Evolutionary conservation across 2,797 vertebrate species (phyloP), one percentile per base, ranked within the genome.

Genomic region (Balearica regulorum): DNA sequence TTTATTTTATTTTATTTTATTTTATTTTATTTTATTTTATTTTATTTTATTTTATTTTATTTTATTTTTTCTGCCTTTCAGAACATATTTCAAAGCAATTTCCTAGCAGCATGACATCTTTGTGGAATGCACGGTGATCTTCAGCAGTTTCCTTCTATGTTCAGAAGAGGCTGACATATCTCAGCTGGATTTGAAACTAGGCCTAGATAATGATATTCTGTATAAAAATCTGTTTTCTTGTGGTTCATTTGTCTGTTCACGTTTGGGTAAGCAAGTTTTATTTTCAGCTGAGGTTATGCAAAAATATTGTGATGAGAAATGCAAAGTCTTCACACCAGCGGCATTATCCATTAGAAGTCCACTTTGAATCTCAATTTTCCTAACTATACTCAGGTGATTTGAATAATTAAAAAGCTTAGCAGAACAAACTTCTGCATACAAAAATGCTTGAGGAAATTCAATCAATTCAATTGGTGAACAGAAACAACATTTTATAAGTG

Each of bases 271-370:
- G 85, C 72, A 69, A n/a, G 39, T 57, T 77, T 71, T 77, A 65
- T 94, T 89, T 94, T 70, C 86, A 89, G 68, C 57, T 49, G 75
- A 89, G 60, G 15, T 75, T 95, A 77, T 83, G 49, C 37, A 90
- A 84, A 94, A 80, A n/a, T 41, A 92, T 22, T 91, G 46, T 87
- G 71, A 80, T 90, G 76, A 95, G 70, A 89, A 94, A 90, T 13
- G 39, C 68, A 78, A 62, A 46, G 12, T 55, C 60, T 90, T 95
- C 44, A 43, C 41, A 44, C 31, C 3, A 3, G 26, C 2, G 2
- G 29, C 65, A 11, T 80, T 89, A 78, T 46, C 41, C 73, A 44
- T 79, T 79, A 93, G 43, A 94, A 79, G 73, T 72, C 85, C 51
- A 60, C 49, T 82, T 80, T 46, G 62, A 82, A 76, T 90, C 51